Percentiles rank a stretch among this genome's conserved stretches.
Evolutionary conservation across 2,888 invertebrate genomes (phyloP).

Genomic region (Parochlus steinenii): DNA sequence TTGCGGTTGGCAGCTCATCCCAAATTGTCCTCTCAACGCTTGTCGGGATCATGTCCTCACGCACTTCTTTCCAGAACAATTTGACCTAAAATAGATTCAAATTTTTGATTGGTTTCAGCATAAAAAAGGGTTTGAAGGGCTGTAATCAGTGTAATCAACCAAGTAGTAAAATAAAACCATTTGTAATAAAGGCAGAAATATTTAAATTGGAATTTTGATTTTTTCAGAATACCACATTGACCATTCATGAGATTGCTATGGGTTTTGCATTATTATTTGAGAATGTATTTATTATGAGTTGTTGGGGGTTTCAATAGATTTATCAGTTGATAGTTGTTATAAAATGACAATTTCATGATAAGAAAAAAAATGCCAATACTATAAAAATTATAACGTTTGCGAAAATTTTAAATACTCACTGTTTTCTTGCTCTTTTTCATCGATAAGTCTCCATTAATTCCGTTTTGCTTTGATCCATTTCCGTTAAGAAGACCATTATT

Average conservation of each 20-base stretch:
- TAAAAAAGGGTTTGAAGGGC: constrained; percentile 1
- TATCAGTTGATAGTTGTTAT: too few relatives aligned
- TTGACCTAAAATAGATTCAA: constrained; percentile 34
- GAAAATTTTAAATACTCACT: constrained; percentile 35
- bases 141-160: neutral
- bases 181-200: neutral
- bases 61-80: constrained; percentile 93
- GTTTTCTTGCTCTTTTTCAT: constrained; percentile 87
- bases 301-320: too few relatives aligned
- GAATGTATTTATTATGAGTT: neutral
- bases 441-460: constrained; percentile 26
- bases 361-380: too few relatives aligned
- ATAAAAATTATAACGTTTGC: too few relatives aligned
- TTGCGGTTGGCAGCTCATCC: constrained; percentile 74
- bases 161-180: neutral
- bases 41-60: constrained; percentile 41
- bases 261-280: neutral
- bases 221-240: neutral
- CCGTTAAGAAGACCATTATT: constrained; percentile 5
- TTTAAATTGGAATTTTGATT: neutral
- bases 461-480: constrained; percentile 13
- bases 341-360: too few relatives aligned
- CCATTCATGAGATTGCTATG: neutral
- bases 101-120: neutral
- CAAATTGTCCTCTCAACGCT: constrained; percentile 64